Conservation (phyloP, 1,140 invertebrate species). For the Trichomalopsis sarcophagae region DNA sequence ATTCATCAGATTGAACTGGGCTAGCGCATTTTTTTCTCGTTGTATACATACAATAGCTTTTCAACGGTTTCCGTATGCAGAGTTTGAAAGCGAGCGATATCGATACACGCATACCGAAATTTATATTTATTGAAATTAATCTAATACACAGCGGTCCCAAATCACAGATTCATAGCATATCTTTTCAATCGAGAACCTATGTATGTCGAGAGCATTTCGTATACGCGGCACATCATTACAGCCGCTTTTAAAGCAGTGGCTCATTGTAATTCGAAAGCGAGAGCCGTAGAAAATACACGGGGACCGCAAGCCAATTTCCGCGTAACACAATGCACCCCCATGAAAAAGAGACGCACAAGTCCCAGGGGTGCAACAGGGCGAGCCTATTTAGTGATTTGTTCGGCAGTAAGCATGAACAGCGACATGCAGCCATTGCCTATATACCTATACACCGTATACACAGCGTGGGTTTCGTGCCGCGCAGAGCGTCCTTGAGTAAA, state of each 20-base stretch:
- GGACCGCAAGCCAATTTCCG: conserved; percentile 59
- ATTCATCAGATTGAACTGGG: too few species aligned
- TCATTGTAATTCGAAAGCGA: conserved; percentile 61
- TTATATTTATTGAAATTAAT: too few species aligned
- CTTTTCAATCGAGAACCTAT: neutral
- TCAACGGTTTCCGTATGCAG: too few species aligned
- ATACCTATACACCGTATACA: neutral
- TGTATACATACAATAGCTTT: too few species aligned
- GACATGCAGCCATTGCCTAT: neutral
- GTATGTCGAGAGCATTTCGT: conserved; percentile 14
- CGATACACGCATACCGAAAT: too few species aligned
- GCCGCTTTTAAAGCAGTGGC: conserved; percentile 59
- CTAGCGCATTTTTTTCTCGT: too few species aligned
- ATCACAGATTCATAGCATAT: conserved; percentile 2
- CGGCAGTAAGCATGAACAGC: neutral
- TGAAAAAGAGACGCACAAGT: conserved; percentile 55
- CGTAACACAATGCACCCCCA: conserved; percentile 63
- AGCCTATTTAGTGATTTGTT: conserved; percentile 37
- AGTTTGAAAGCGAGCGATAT: too few species aligned
- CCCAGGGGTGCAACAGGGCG: conserved; percentile 54
- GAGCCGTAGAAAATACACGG: conserved; percentile 54
- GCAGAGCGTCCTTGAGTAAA: conserved; percentile 2
- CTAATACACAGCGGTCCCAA: neutral
- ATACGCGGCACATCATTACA: conserved; percentile 62
- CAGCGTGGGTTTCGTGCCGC: neutral